phyloP scores from a whole-genome alignment of 2,888 invertebrate species.

The Drosophila fungiperda region DNA sequence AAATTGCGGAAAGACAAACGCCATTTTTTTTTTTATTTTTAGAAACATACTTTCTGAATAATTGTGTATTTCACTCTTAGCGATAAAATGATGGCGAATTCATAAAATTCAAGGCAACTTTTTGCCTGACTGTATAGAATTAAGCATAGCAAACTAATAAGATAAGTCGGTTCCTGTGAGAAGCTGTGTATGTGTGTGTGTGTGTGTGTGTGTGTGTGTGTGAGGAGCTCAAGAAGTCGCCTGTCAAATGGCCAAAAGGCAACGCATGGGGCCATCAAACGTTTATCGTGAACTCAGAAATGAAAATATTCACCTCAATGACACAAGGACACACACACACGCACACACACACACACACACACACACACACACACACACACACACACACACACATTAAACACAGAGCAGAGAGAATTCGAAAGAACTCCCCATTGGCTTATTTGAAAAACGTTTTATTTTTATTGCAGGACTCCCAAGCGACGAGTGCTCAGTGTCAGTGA shows the following conservation, averaged over 20 bases:
- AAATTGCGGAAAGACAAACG: not conserved
- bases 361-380: conserved; percentile 6
- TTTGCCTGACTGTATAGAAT: not conserved
- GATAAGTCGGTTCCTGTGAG: not conserved
- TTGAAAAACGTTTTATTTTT: conserved; percentile 81
- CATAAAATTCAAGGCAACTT: not conserved
- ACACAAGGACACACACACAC: conserved; percentile 10
- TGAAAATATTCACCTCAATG: conserved; percentile 35
- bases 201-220: not conserved
- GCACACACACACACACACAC: conserved; percentile 7
- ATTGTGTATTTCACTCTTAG: not conserved
- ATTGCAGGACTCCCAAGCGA: conserved; percentile 72
- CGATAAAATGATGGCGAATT: not conserved
- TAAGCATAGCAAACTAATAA: not conserved
- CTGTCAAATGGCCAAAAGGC: conserved; percentile 42
- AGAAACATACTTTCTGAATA: not conserved
- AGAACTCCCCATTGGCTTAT: conserved; percentile 71
- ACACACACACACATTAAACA: not conserved
- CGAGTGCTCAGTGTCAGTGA: conserved; percentile 80
- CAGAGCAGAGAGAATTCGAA: conserved; percentile 7
- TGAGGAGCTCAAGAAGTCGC: conserved; percentile 30
- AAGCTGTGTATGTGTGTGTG: not conserved
- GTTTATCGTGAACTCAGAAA: conserved; percentile 51
- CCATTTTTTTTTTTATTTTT: not conserved
- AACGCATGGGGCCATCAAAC: conserved; percentile 43